Conservation (phyloP, 2,888 invertebrate species). For the Thereva unica region DNA sequence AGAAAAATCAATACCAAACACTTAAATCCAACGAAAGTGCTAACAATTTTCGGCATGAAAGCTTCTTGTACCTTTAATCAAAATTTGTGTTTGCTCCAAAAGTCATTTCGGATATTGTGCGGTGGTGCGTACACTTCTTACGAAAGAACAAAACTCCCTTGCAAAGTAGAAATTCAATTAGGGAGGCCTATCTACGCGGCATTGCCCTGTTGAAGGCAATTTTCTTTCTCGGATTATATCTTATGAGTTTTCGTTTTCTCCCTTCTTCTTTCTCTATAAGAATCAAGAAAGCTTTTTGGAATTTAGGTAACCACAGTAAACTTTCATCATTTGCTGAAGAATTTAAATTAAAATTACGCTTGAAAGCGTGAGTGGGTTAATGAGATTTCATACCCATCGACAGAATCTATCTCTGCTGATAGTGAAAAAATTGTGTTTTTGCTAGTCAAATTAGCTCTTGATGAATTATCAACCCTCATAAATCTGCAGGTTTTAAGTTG, state of each 20-base stretch:
- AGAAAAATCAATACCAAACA: too few relatives aligned
- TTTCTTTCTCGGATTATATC: constrained; percentile 1
- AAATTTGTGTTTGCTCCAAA: too few relatives aligned
- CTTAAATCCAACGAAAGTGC: too few relatives aligned
- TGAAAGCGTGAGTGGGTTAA: neutral
- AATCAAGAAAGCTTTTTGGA: neutral
- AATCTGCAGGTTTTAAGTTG: too few relatives aligned
- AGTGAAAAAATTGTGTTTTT: too few relatives aligned
- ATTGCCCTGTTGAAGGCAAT: constrained; percentile 4
- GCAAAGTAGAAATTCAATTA: constrained; percentile 23
- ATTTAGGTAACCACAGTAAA: constrained; percentile 11
- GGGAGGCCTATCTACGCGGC: neutral
- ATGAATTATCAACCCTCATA: too few relatives aligned
- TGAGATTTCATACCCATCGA: neutral
- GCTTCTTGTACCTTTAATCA: too few relatives aligned
- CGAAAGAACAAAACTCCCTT: neutral
- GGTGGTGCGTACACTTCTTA: neutral
- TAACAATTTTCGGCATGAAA: too few relatives aligned
- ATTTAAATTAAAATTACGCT: constrained; percentile 25
- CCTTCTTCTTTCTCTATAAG: neutral
- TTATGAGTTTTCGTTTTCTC: neutral
- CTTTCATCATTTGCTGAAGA: constrained; percentile 12
- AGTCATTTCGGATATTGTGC: too few relatives aligned
- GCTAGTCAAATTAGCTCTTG: too few relatives aligned
- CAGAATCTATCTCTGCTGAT: too few relatives aligned